Base-by-base conservation (phyloP, 2,797 vertebrate genomes). In the Xiphophorus birchmanni region DNA sequence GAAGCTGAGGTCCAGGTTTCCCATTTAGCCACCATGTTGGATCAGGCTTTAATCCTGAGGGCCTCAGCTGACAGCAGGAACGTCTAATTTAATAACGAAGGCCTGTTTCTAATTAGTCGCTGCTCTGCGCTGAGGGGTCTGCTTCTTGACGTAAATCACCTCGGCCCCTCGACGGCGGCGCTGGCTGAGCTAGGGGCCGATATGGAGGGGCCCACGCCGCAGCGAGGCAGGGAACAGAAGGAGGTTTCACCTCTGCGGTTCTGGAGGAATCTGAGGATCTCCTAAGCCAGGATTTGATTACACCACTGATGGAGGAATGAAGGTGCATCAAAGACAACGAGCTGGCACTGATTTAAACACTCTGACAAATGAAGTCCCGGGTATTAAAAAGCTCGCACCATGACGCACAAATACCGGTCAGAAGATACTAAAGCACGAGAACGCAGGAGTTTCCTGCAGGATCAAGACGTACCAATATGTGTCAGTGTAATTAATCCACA, bases 41-140 rank as follows among this genome's bases (percentile, higher is more conserved):
- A 77, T 84, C 45, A 18, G 89, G 87, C 84, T 81, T 0, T 26
- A 82, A 80, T 92, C 85, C 91, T 87, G 81, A 29, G 84, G 86
- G 76, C 84, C 88, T 94, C 88, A 90, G 90, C 89, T 92, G 91
- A 93, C 91, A 88, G 91, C 73, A 44, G 88, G 92, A 92, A 88
- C 13, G 54, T 79, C 87, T 93, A 84, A 93, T 94, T 89, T 89
- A 91, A 95, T 91, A 92, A 94, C 15, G 75, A 4, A 26, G 56
- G 65, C 82, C 81, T 85, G 90, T 87, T 85, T 91, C 87, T 90
- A 91, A 91, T 91, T 88, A 92, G 89, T 79, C 81, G 91, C 84
- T 35, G 87, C 88, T 83, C 77, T 83, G 86, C 17, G 76, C 87
- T 76, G 85, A 89, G 90, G 83, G 88, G 84, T 89, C 52, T 13